A percentile compares a stretch with the other conserved stretches of the same genome.
Evolutionary conservation across 2,888 invertebrate species (phyloP).

Genomic region (Drosophila putrida): DNA sequence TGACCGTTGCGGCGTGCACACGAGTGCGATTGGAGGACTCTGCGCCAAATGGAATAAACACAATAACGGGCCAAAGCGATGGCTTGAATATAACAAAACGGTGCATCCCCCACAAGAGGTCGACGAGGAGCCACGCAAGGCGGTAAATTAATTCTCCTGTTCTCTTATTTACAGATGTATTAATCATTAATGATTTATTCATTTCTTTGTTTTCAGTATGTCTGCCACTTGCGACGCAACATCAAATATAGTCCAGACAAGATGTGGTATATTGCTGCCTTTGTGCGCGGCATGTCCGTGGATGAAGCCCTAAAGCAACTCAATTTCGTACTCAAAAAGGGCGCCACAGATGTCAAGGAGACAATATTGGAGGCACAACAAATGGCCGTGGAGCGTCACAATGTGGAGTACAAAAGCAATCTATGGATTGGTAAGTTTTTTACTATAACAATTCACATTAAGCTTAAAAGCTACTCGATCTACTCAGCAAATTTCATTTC

Average conservation of each 20-base stretch:
- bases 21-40: constrained; percentile 57
- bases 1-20: constrained; percentile 72
- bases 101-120: constrained; percentile 93
- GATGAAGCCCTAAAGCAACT: constrained; percentile 98
- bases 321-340: constrained; percentile 92
- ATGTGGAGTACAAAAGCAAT: constrained; percentile 97
- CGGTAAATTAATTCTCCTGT: constrained; percentile 88
- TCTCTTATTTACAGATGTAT: not conserved
- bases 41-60: constrained; percentile 80
- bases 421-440: constrained; percentile 93
- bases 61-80: constrained; percentile 86
- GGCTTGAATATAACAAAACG: constrained; percentile 90
- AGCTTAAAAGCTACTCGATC: no score
- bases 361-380: constrained; percentile 95
- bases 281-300: constrained; percentile 96
- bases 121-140: constrained; percentile 92
- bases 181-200: not conserved
- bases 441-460: no score
- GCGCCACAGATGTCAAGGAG: constrained; percentile 90
- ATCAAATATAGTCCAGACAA: constrained; percentile 96
- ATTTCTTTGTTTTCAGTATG: constrained; percentile 88
- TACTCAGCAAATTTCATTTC: no score
- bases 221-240: constrained; percentile 93
- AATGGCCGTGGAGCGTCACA: constrained; percentile 93
- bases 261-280: constrained; percentile 95